Evolutionary conservation across 2,888 invertebrate species (phyloP).

Genomic region (Hoplodrina blanda): DNA sequence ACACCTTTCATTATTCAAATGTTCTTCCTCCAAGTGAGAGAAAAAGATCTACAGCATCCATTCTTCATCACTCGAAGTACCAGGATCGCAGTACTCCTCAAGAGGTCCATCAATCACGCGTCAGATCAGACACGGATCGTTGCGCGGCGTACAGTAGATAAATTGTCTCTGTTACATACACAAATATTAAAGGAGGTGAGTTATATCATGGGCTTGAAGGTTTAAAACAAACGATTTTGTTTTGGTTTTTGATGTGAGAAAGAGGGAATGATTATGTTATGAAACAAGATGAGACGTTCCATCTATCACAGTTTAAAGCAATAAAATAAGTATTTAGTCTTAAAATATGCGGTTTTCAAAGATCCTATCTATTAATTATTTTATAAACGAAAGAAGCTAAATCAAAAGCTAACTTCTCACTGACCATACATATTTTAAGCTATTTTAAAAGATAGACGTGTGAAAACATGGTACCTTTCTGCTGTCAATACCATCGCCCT

Average conservation of each 20-base stretch:
- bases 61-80: slow-evolving; percentile 46
- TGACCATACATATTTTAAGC: too few relatives aligned
- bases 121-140: slow-evolving; percentile 76
- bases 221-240: slow-evolving; percentile 34
- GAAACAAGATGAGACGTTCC: not conserved
- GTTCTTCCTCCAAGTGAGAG: slow-evolving; percentile 1
- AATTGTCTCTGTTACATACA: slow-evolving; percentile 72
- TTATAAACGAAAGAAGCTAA: too few relatives aligned
- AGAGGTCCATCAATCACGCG: slow-evolving; percentile 77
- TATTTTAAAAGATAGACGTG: too few relatives aligned
- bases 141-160: slow-evolving; percentile 68
- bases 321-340: not conserved
- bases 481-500: too few relatives aligned
- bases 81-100: slow-evolving; percentile 62
- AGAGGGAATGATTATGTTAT: slow-evolving; percentile 1
- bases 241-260: slow-evolving; percentile 22
- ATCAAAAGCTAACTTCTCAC: too few relatives aligned
- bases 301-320: not conserved
- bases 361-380: too few relatives aligned
- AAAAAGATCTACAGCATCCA: slow-evolving; percentile 48
- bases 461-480: too few relatives aligned
- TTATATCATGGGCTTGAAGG: slow-evolving; percentile 22
- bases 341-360: too few relatives aligned
- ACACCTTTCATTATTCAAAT: slow-evolving; percentile 23
- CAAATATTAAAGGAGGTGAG: slow-evolving; percentile 51